phyloP scores from a whole-genome alignment of 2,113 vertebrate species.

The Astatotilapia flaviijosephi region DNA sequence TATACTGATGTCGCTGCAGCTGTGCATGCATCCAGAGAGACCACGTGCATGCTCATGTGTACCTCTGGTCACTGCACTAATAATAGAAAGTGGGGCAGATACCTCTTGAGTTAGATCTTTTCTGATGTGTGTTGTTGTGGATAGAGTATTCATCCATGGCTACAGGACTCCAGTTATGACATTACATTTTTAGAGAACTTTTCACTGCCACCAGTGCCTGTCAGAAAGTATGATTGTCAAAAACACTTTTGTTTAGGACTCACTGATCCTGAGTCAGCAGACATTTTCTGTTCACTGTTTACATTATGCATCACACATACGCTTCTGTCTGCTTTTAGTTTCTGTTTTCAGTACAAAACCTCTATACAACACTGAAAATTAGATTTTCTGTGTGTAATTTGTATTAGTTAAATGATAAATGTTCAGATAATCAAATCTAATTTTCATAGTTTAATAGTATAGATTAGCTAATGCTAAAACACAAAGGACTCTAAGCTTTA shows the following conservation, averaged over 20 bases:
- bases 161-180: neutral
- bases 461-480: neutral
- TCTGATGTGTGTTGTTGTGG: slow-evolving; percentile 19
- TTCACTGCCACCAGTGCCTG: neutral
- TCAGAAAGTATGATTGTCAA: neutral
- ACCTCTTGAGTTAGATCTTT: slow-evolving; percentile 57
- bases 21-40: slow-evolving; percentile 5
- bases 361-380: neutral
- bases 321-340: neutral
- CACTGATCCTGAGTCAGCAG: neutral
- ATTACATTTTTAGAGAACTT: neutral
- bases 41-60: neutral
- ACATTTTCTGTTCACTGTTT: neutral
- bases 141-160: neutral
- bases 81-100: slow-evolving; percentile 75
- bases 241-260: neutral
- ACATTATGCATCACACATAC: neutral
- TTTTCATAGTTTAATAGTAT: neutral
- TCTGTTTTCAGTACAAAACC: neutral
- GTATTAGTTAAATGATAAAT: neutral
- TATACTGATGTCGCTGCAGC: neutral
- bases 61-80: slow-evolving; percentile 53
- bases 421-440: neutral
- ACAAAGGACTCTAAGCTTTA: neutral
- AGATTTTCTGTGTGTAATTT: neutral